Base-by-base conservation (phyloP, 2,113 vertebrate species). In the Chiloscyllium plagiosum region DNA sequence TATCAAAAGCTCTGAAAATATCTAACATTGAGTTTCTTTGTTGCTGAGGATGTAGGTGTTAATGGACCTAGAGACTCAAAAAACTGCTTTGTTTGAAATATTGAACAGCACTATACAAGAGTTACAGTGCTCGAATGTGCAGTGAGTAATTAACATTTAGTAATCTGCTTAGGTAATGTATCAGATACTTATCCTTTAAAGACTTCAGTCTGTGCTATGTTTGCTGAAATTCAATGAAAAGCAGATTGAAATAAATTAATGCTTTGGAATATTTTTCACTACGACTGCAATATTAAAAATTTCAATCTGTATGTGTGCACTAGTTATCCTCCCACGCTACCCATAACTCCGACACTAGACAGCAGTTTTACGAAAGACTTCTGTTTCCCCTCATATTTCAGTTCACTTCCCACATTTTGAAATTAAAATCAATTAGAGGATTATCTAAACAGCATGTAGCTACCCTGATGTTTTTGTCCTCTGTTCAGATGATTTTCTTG, bases 1-100 rank as follows among this genome's bases (percentile, higher is more conserved):
- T 69, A 94, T 70, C 92, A 94, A 94, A 94, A 70, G 29, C 92
- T 42, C 66, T 94, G 61, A 70, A 47, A 94, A 69, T 70, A 37
- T 47, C 6, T 47, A 47, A 42, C 92, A 69, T 47, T 94, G 61
- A 66, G 4, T 94, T 69, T 47, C 66, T 94, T 70, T 70, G 68
- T 94, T 69, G 93, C 66, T 69, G 37, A 47, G 29, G 42, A 72
- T 72, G 87, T 65, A 92, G 52, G 87, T 92, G 87, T 92, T 69
- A 94, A 94, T 94, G 93, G 93, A 94, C 66, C 10, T 13, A 47
- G 68, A 10, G 29, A 22, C 66, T 47, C 66, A 24, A 47, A 94
- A 50, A 65, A 26, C 52, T 61, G 87, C 52, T 90, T 90, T 61
- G 61, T 92, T 92, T 33, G 4, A 61, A 65, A 17, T 15, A 4